phyloP scores from a whole-genome alignment of 2,888 invertebrate species.

The Nemotelus pantherinus region DNA sequence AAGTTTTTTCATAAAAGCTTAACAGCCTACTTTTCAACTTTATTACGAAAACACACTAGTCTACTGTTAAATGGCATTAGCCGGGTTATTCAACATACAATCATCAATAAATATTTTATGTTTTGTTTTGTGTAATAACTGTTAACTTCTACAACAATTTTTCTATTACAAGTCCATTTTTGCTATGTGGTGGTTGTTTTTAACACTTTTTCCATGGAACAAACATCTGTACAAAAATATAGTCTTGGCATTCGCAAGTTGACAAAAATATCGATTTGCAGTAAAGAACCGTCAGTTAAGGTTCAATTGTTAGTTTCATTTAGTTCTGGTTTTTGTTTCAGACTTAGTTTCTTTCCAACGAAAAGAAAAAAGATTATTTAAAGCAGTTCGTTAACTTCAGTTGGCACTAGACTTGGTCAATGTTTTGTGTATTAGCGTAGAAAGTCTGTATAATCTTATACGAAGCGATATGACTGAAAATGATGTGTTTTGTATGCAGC shows the following conservation, averaged over 20 bases:
- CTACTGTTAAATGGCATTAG: neutral
- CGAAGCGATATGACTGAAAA: neutral
- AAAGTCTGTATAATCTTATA: conserved; percentile 14
- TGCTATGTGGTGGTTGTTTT: neutral
- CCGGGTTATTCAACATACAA: neutral
- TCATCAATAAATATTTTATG: neutral
- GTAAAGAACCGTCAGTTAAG: neutral
- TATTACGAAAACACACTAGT: neutral
- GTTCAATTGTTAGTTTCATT: neutral
- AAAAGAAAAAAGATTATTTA: neutral
- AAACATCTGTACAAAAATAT: conserved; percentile 19
- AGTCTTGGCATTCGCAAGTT: neutral
- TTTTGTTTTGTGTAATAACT: too few relatives aligned
- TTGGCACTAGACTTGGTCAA: conserved; percentile 28
- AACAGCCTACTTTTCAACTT: neutral
- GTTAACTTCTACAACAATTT: conserved; percentile 1
- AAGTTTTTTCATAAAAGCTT: conserved; percentile 27
- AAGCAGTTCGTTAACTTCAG: conserved; percentile 35
- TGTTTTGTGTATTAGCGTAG: neutral
- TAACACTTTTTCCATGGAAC: neutral
- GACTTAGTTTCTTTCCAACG: conserved; percentile 22
- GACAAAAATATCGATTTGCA: conserved; percentile 30
- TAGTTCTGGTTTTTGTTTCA: neutral
- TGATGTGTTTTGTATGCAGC: neutral
- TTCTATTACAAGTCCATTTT: conserved; percentile 11